Evolutionary conservation across 2,888 invertebrate genomes (phyloP).

Genomic region (Himalopsyche japonica): DNA sequence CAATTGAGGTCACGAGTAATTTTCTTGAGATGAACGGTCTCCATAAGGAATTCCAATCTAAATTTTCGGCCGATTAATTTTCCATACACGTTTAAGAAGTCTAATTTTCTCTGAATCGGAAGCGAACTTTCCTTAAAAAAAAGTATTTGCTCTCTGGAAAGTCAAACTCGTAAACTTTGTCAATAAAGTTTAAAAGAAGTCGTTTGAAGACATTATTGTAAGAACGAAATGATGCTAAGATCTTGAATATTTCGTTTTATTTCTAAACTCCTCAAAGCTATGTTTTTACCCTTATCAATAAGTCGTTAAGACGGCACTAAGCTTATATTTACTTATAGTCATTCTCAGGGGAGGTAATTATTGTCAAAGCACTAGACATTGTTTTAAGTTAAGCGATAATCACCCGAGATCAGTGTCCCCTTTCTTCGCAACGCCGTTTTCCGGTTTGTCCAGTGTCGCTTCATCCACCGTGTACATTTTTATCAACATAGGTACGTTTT

Average conservation of each 20-base stretch:
- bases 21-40: no score
- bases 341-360: background rate
- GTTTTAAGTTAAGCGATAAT: background rate
- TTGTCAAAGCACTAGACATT: background rate
- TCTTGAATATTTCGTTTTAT: background rate
- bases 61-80: no score
- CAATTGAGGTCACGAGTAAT: no score
- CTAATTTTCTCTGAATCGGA: no score
- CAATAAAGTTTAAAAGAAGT: no score
- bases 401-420: background rate
- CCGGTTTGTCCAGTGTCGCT: constrained; percentile 6
- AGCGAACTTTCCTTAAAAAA: no score
- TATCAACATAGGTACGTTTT: constrained; percentile 5
- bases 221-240: background rate
- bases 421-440: background rate
- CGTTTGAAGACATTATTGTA: no score
- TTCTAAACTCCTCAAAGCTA: background rate
- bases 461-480: constrained; percentile 5
- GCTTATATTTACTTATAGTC: background rate
- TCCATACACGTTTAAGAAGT: no score
- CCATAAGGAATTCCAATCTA: no score
- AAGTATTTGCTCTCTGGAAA: no score
- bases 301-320: background rate
- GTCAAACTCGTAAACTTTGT: no score
- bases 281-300: background rate